Base-by-base conservation (phyloP, 2,113 vertebrate genomes). In the Ramphastos sulfuratus region DNA sequence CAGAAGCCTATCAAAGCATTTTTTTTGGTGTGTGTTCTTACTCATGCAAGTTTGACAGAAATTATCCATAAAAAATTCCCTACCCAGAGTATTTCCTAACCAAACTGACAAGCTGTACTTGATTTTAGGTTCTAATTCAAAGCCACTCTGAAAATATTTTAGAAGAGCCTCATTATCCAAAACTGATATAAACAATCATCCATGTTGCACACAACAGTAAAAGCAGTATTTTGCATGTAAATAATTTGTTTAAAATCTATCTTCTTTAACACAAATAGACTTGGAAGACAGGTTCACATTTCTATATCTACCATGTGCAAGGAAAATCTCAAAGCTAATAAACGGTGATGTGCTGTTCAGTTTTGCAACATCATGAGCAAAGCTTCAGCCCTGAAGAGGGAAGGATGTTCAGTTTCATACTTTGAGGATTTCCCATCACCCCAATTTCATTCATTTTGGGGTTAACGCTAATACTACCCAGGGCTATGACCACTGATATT, bases 71-170 rank as follows among this genome's bases (percentile, higher is more conserved):
- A 92, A 89, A 83, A 69, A 84, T 16, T 89, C 15, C 70, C 70
- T 73, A 84, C 19, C 39, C n/a, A 54, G 67, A 79, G 14, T 74
- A 85, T n/a, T 91, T 91, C 65, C 52, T 33, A 88, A 52, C 18
- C 77, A 80, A 85, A 84, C 35, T 15, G 16, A 37, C 52, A 92
- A 1, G 3, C 3, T 60, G 33, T 16, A 44, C 25, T 78, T 75
- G 31, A 94, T 90, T 81, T 77, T 61, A 44, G 19, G 42, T 67
- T 94, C 21, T 19, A 48, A 44, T 78, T 81, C 85, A 83, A 44
- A 92, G 78, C 64, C 74, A 39, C 25, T 90, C 27, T 15, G 15
- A 63, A 93, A 91, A 64, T 61, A 74, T 54, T 96, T 92, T 33
- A 74, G 58, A 85, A 67, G 39, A 88, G 15, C 33, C 18, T 59